Evolutionary conservation across 2,888 invertebrate species (phyloP).

Genomic region (Rhagophthalmus giganteus): DNA sequence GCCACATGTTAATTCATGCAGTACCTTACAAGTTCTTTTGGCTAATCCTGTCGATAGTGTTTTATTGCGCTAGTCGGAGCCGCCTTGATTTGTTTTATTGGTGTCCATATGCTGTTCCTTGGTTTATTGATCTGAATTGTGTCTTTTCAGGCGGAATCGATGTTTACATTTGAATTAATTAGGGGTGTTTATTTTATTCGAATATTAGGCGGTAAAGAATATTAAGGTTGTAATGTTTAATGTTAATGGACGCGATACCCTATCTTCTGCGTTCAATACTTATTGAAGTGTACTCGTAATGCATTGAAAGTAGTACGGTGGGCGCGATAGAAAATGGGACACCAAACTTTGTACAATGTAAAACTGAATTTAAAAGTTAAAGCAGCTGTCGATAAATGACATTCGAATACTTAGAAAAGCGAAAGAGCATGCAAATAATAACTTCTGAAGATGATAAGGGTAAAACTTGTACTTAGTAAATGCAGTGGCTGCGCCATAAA

Average conservation of each 20-base stretch:
- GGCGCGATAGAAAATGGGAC: too few relatives aligned
- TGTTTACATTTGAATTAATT: slow-evolving; percentile 39
- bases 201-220: slow-evolving; percentile 22
- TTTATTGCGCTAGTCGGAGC: slow-evolving; percentile 45
- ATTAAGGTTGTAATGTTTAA: slow-evolving; percentile 26
- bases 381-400: too few relatives aligned
- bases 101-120: slow-evolving; percentile 46
- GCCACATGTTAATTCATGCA: slow-evolving; percentile 47
- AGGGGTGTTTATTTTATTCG: slow-evolving; percentile 33
- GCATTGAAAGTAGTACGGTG: too few relatives aligned
- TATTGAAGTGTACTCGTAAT: too few relatives aligned
- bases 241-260: slow-evolving; percentile 15
- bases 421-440: too few relatives aligned
- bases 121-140: slow-evolving; percentile 29
- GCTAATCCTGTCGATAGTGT: slow-evolving; percentile 46
- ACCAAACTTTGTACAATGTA: too few relatives aligned
- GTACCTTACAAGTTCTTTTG: slow-evolving; percentile 22
- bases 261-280: too few relatives aligned
- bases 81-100: slow-evolving; percentile 49
- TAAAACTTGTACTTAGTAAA: too few relatives aligned
- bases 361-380: too few relatives aligned
- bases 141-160: slow-evolving; percentile 36
- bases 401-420: too few relatives aligned
- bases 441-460: too few relatives aligned
- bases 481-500: too few relatives aligned